Evolutionary conservation across 2,113 vertebrate species (phyloP).

Genomic region (Dromaius novaehollandiae): DNA sequence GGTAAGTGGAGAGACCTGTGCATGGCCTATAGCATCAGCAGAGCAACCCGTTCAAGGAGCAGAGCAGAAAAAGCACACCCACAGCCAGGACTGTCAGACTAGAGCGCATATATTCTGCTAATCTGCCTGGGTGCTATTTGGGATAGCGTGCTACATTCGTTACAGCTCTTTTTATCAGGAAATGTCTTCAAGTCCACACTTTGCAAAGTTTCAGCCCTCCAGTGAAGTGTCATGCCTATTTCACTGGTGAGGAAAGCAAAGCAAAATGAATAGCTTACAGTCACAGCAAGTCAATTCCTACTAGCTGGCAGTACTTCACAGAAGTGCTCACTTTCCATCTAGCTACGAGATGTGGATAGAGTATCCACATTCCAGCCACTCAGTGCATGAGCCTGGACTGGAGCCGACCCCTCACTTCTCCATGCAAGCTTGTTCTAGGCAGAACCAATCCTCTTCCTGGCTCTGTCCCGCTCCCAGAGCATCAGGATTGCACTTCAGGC

Average conservation of each 20-base stretch:
- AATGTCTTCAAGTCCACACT: not conserved
- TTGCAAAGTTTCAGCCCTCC: not conserved
- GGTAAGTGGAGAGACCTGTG: not conserved
- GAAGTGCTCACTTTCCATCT: not conserved
- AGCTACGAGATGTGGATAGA: not conserved
- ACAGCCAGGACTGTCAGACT: not conserved
- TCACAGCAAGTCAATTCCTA: not conserved
- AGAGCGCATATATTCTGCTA: not conserved
- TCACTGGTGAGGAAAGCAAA: not conserved
- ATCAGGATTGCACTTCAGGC: not conserved
- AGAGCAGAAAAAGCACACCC: not conserved
- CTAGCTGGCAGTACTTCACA: not conserved
- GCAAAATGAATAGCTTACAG: not conserved
- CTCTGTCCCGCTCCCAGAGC: not conserved
- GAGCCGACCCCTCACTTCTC: not conserved
- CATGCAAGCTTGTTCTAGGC: not conserved
- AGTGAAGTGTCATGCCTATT: not conserved
- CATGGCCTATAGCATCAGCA: not conserved
- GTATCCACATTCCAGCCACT: not conserved
- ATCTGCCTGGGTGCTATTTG: not conserved
- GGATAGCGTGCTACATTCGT: not conserved
- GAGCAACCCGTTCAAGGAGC: not conserved
- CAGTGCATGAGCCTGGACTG: not conserved
- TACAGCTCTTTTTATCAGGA: not conserved
- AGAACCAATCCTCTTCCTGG: not conserved